Base-by-base conservation (phyloP, 30 jellyfish, hydroid and myxozoan genomes). In the Calvadosia cruxmelitensis region DNA sequence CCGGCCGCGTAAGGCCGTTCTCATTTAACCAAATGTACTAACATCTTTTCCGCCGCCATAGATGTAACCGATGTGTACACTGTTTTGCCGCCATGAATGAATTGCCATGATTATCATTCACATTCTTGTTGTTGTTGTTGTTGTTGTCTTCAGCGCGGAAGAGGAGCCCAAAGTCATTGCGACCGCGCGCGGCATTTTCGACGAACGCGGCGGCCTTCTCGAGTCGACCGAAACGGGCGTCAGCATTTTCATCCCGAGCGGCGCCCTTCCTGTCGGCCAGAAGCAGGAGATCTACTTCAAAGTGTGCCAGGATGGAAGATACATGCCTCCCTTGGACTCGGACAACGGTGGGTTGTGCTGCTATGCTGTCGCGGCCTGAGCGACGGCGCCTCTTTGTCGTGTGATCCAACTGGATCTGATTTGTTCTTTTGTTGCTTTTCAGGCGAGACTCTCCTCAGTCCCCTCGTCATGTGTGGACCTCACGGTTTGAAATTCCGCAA, bases 391-490 rank as follows among this genome's bases (percentile, higher is more conserved):
- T 42, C 15, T 42, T 42, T 10, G 57, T 42, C 57, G 57, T 42
- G 57, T 42, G 20, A 42, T 42, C 20, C 57, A 20, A 42, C 20
- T 42, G 20, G n/a, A n/a, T n/a, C n/a, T n/a, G 10, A 49, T 23
- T 70, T 24, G 64, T 2, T n/a, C 50, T 66, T 49, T 52, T 23
- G 0, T 48, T 66, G 1, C 16, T 66, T 80, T 57, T 2, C 64
- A 81, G 96, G 96, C 63, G 96, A 85, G 49, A 85, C 96, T 20
- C 69, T 85, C 28, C 85, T 85, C 3, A 85, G 96, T 67, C 96
- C 96, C 24, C 62, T 85, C 76, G 97, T 87, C 3, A 82, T 87
- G 94, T 87, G 97, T 67, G 97, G 97, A 10, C 97, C 97, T 13
- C 94, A 87, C 67, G 97, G 97, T n/a, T 64, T 87, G 76, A 81